These are phyloP conservation scores for Pipra filicauda DNA, from an alignment of 2,113 vertebrate species.

Conservation along the genomic window DNA sequence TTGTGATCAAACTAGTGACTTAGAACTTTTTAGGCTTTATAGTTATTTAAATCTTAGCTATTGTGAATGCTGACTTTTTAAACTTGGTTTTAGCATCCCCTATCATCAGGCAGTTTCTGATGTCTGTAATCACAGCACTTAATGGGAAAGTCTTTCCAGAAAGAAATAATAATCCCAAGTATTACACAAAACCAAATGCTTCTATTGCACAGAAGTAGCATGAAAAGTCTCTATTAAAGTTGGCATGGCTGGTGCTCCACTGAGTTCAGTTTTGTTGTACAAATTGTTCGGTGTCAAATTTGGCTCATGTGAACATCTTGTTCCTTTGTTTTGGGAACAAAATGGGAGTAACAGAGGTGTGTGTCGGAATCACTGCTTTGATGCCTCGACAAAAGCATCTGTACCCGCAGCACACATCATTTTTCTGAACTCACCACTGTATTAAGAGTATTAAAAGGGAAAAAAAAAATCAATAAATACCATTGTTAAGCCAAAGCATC, in stretches of 20 bases:
- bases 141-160: background rate
- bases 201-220: background rate
- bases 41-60: background rate
- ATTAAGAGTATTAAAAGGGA: background rate
- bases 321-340: conserved; percentile 19
- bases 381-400: background rate
- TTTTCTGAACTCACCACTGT: background rate
- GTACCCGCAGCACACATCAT: background rate
- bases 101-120: background rate
- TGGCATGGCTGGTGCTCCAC: background rate
- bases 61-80: background rate
- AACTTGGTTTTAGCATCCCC: background rate
- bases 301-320: background rate
- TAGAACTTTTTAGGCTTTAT: background rate
- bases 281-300: background rate
- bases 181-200: background rate
- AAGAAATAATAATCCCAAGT: background rate
- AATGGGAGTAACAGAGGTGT: background rate
- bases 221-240: background rate
- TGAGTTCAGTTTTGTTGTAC: background rate
- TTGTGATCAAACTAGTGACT: background rate
- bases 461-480: conserved; percentile 14
- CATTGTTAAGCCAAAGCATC: background rate
- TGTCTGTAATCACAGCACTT: conserved; percentile 29
- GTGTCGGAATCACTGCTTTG: background rate